These are phyloP conservation scores for Malurus leucopterus DNA, from an alignment of 2,797 vertebrate genomes.

Conservation along the genomic window DNA sequence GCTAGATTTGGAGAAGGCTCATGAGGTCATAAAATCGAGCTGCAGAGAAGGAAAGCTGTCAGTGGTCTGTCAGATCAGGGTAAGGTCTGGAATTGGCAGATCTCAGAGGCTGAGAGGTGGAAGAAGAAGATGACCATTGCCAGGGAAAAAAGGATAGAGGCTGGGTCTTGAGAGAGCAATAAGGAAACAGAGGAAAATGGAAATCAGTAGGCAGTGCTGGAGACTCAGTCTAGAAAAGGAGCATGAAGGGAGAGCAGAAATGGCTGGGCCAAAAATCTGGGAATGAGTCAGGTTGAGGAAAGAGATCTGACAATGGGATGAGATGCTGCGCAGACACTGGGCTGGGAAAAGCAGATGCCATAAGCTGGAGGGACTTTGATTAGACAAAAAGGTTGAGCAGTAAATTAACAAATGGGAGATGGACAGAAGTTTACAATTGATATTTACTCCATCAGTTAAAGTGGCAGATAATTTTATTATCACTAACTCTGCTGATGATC, in stretches of 20 bases:
- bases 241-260: background rate
- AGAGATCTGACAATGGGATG: background rate
- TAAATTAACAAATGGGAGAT: background rate
- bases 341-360: background rate
- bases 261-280: background rate
- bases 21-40: background rate
- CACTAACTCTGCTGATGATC: background rate
- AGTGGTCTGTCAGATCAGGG: background rate
- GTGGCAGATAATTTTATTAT: background rate
- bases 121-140: rapidly evolving
- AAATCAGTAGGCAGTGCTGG: background rate
- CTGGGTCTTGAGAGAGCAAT: background rate
- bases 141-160: background rate
- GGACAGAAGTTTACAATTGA: background rate
- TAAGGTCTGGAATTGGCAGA: background rate
- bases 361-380: background rate
- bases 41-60: background rate
- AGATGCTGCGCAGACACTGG: background rate
- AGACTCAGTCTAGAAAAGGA: background rate
- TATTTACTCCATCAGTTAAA: background rate
- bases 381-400: background rate
- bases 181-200: background rate
- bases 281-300: background rate
- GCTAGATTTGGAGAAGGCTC: background rate
- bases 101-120: background rate